phyloP scores from a whole-genome alignment of 1,140 invertebrate species.

The Cherax quadricarinatus region DNA sequence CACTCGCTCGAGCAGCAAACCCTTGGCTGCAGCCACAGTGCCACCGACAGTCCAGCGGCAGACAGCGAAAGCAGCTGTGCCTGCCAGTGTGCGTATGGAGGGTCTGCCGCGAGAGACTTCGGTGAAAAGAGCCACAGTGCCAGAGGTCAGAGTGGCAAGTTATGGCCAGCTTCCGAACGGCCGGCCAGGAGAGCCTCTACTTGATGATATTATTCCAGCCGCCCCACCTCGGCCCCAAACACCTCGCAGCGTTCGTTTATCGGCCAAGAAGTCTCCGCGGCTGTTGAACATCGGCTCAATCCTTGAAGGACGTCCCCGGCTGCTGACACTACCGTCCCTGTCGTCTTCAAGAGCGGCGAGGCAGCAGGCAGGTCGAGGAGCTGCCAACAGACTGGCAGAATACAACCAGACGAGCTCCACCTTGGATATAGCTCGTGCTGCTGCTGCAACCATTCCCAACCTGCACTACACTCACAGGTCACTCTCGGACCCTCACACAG shows the following conservation, averaged over 20 bases:
- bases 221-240: slow-evolving; percentile 37
- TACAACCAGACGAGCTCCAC: slow-evolving; percentile 47
- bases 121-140: background rate
- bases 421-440: slow-evolving; percentile 52
- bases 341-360: slow-evolving; percentile 9
- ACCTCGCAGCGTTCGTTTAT: background rate
- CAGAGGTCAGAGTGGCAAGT: background rate
- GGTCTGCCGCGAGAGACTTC: slow-evolving; percentile 35
- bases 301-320: slow-evolving; percentile 15
- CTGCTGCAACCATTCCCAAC: slow-evolving; percentile 8
- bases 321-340: slow-evolving; percentile 28
- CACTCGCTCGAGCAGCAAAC: slow-evolving; percentile 11
- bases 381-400: slow-evolving; percentile 50
- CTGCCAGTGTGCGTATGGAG: slow-evolving; percentile 15
- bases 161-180: slow-evolving; percentile 45
- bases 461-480: slow-evolving; percentile 36
- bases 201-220: slow-evolving; percentile 40
- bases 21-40: background rate
- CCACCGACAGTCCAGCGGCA: background rate
- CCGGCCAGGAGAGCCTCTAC: slow-evolving; percentile 21
- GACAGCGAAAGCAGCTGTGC: background rate
- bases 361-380: slow-evolving; percentile 32
- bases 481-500: slow-evolving; percentile 28
- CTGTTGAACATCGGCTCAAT: slow-evolving; percentile 19
- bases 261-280: slow-evolving; percentile 20